Conservation (phyloP, 1,140 invertebrate genomes). For the Frieseomelitta varia region DNA sequence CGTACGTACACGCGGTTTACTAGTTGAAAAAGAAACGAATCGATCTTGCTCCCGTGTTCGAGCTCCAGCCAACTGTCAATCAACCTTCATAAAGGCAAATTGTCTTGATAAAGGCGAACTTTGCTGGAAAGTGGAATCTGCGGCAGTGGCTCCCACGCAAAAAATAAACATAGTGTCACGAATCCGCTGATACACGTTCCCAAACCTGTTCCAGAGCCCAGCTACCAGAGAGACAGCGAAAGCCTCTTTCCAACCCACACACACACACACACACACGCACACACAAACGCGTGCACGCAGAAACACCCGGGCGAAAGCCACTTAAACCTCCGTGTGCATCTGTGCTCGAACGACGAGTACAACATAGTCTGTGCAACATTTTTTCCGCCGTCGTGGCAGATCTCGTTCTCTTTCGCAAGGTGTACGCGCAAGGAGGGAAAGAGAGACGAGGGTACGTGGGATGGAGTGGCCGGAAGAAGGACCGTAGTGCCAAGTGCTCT, state of each 20-base stretch:
- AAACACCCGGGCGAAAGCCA: background rate
- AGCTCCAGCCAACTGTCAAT: background rate
- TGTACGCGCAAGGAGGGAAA: background rate
- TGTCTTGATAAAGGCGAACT: no score
- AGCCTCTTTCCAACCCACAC: background rate
- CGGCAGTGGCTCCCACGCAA: background rate
- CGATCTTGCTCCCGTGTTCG: background rate
- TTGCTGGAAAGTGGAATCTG: background rate
- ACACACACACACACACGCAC: background rate
- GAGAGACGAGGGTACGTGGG: background rate
- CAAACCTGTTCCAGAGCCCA: background rate
- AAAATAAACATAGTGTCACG: background rate
- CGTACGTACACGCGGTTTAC: no score
- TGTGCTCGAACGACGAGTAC: background rate
- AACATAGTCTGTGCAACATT: background rate
- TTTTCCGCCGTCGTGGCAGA: slow-evolving; percentile 35
- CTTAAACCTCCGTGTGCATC: background rate
- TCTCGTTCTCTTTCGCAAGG: slow-evolving; percentile 24
- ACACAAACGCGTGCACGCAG: background rate
- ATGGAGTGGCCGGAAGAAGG: slow-evolving; percentile 1
- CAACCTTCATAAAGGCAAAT: background rate
- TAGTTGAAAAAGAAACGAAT: background rate
- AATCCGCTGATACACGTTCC: background rate
- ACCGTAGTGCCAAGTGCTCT: background rate
- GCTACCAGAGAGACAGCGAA: background rate